A percentile compares a stretch with the other conserved stretches of the same genome.
These are phyloP conservation scores for Harpalus rubripes DNA, from an alignment of 2,888 invertebrate genomes.

Conservation along the genomic window DNA sequence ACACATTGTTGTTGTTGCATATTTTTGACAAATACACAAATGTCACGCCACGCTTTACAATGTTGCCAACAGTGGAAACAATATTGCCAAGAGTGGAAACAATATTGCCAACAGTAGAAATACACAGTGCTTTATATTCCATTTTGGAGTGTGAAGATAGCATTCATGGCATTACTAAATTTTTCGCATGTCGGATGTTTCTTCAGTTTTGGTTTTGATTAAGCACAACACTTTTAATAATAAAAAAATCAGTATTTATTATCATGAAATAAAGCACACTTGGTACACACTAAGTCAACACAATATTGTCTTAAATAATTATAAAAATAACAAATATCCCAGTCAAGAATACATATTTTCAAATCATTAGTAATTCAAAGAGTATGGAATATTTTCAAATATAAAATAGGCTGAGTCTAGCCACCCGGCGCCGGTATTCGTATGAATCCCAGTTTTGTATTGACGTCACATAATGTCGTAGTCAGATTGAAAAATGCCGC, in stretches of 20 bases:
- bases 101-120: neutral
- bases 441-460: too few relatives aligned
- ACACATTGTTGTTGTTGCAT: conserved; percentile 30
- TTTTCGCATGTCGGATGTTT: neutral
- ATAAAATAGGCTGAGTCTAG: too few relatives aligned
- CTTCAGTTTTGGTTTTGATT: neutral
- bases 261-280: conserved; percentile 77
- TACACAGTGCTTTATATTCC: neutral
- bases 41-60: conserved; percentile 45
- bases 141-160: neutral
- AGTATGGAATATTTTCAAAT: conserved; percentile 38
- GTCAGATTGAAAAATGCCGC: too few relatives aligned
- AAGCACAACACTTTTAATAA: conserved; percentile 47
- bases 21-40: conserved; percentile 31
- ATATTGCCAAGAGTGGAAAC: neutral
- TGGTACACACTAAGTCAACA: conserved; percentile 77
- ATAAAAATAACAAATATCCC: conserved; percentile 66
- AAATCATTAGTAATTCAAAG: conserved; percentile 55
- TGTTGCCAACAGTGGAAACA: conserved; percentile 9
- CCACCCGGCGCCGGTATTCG: too few relatives aligned
- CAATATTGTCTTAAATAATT: conserved; percentile 72
- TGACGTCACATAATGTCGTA: too few relatives aligned
- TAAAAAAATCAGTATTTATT: conserved; percentile 78
- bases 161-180: neutral
- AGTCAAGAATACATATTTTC: conserved; percentile 64